These are phyloP conservation scores for Zaprionus davidi DNA, from an alignment of 1,140 invertebrate genomes.

Conservation along the genomic window DNA sequence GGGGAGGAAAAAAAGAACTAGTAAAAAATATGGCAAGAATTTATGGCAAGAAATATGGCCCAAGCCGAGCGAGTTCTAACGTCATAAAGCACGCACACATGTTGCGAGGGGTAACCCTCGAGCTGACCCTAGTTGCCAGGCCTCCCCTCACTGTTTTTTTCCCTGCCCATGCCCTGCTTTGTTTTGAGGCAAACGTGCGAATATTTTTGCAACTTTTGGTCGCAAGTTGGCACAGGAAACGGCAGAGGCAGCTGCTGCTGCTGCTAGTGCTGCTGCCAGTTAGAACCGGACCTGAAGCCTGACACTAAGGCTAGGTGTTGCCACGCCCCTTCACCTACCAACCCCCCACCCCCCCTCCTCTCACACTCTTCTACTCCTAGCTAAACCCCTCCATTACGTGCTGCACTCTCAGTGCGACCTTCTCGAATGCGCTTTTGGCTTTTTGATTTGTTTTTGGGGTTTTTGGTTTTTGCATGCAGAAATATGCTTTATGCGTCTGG, in stretches of 20 bases:
- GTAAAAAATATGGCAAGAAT: constrained; percentile 55
- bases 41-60: constrained; percentile 78
- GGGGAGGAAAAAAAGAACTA: constrained; percentile 4
- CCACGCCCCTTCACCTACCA: neutral
- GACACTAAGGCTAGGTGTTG: constrained; percentile 39
- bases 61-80: constrained; percentile 51
- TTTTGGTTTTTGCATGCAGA: constrained; percentile 66
- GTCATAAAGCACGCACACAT: constrained; percentile 66
- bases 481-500: constrained; percentile 75
- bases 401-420: constrained; percentile 4
- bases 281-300: constrained; percentile 18
- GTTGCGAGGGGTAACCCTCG: constrained; percentile 30
- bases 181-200: constrained; percentile 78
- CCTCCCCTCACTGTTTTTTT: neutral
- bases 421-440: constrained; percentile 42
- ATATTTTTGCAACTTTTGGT: constrained; percentile 81
- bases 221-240: constrained; percentile 78
- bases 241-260: constrained; percentile 60
- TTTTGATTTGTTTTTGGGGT: constrained; percentile 60
- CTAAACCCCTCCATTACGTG: neutral
- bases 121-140: neutral
- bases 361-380: too few species aligned
- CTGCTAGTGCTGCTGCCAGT: constrained; percentile 1
- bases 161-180: constrained; percentile 44
- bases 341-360: too few species aligned